A percentile compares a stretch with the other conserved stretches of the same genome.
Conservation (phyloP, 2,113 vertebrate genomes). For the Talpa occidentalis region DNA sequence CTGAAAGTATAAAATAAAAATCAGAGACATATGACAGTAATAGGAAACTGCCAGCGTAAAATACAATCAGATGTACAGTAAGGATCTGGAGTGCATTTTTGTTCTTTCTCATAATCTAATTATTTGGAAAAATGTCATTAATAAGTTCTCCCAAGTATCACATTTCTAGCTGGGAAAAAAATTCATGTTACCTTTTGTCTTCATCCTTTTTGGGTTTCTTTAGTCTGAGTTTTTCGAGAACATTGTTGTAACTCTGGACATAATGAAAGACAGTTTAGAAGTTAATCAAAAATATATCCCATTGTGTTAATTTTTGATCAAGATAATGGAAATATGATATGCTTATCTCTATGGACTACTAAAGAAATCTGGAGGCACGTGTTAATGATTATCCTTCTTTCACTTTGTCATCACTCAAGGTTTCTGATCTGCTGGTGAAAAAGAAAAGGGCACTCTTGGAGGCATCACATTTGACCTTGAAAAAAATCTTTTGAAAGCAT, state of each 20-base stretch:
- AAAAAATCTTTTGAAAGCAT: background rate
- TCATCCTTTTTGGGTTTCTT: constrained; percentile 76
- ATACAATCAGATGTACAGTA: background rate
- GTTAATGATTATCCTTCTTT: background rate
- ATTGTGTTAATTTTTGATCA: background rate
- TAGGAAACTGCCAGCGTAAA: background rate
- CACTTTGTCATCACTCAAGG: background rate
- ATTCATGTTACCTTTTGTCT: constrained; percentile 68
- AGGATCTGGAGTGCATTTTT: constrained; percentile 27
- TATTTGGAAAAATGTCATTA: constrained; percentile 35
- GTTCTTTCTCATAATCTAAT: background rate
- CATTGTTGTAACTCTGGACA: constrained; percentile 77
- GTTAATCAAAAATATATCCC: background rate
- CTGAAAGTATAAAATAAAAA: constrained; percentile 61
- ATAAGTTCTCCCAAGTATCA: background rate
- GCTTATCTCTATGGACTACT: background rate
- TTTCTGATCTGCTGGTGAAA: background rate
- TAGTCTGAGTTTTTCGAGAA: constrained; percentile 81
- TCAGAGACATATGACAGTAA: constrained; percentile 26
- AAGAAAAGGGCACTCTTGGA: background rate
- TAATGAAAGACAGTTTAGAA: constrained; percentile 62
- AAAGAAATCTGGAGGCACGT: background rate
- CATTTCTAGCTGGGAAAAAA: constrained; percentile 34
- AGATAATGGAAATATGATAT: background rate
- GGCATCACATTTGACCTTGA: background rate